phyloP scores from a whole-genome alignment of 2,797 vertebrate species.

The Eulemur albifrons region DNA sequence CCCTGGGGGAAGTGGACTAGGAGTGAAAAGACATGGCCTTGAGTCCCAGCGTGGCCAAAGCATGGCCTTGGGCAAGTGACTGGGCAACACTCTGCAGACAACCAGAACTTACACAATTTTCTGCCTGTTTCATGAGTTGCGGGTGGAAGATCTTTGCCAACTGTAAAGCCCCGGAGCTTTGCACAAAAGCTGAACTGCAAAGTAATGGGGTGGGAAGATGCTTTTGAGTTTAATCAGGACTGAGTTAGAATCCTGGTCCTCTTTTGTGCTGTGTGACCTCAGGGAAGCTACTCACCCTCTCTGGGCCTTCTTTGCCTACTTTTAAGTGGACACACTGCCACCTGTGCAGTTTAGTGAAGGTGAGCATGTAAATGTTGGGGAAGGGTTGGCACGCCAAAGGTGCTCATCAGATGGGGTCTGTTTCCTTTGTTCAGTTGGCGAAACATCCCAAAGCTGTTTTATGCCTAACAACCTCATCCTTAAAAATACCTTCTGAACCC shows the following conservation, averaged over 20 bases:
- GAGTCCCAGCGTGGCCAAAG: neutral
- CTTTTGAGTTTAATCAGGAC: neutral
- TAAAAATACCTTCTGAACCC: neutral
- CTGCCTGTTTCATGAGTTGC: neutral
- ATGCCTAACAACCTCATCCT: neutral
- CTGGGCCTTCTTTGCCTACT: neutral
- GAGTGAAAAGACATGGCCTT: neutral
- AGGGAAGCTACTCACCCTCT: neutral
- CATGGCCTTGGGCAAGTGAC: neutral
- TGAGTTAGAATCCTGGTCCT: neutral
- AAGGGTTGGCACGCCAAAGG: neutral
- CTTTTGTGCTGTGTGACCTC: neutral
- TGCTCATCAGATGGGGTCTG: rapidly evolving
- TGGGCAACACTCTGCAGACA: neutral
- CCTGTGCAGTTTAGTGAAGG: neutral
- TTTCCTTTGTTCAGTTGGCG: neutral
- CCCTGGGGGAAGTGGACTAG: neutral
- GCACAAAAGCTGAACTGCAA: neutral
- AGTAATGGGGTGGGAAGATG: neutral
- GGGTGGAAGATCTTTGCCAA: neutral
- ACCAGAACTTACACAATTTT: neutral
- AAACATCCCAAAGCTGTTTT: neutral
- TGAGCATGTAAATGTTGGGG: rapidly evolving
- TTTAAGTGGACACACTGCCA: neutral
- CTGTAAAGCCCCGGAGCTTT: neutral